These are phyloP conservation scores for Bucco capensis DNA, from an alignment of 2,113 vertebrate species.

Conservation along the genomic window DNA sequence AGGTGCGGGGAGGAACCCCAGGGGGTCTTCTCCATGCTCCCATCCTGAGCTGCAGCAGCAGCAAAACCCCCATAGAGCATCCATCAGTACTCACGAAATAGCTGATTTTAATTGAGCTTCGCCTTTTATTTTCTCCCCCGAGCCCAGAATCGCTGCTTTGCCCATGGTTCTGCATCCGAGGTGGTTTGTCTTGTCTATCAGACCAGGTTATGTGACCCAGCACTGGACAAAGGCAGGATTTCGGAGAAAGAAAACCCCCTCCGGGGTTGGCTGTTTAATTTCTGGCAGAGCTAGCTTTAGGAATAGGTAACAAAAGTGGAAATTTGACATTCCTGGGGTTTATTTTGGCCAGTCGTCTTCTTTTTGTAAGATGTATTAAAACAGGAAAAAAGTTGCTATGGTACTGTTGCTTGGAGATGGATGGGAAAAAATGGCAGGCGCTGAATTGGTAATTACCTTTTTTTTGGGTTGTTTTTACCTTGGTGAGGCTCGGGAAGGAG, in stretches of 20 bases:
- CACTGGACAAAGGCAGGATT: background rate
- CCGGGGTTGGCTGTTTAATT: background rate
- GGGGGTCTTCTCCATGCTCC: background rate
- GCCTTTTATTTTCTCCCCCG: background rate
- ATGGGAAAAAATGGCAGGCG: conserved; percentile 39
- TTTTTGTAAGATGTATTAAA: background rate
- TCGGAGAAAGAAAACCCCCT: accelerated
- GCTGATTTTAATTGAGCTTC: background rate
- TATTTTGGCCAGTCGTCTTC: background rate
- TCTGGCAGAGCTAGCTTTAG: background rate
- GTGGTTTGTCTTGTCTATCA: background rate
- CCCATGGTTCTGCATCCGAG: background rate
- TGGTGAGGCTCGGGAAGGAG: background rate
- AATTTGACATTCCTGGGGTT: background rate
- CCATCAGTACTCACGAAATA: background rate
- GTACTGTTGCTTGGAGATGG: conserved; percentile 76
- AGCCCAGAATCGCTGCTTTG: accelerated
- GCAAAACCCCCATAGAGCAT: background rate
- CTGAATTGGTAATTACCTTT: conserved; percentile 32
- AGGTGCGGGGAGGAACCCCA: background rate
- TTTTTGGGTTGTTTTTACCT: background rate
- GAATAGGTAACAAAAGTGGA: background rate
- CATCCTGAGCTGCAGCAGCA: background rate
- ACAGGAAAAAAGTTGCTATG: conserved; percentile 71
- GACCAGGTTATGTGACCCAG: background rate